Evolutionary conservation across 1,140 invertebrate genomes (phyloP).

Genomic region (Oreohelix idahoensis): DNA sequence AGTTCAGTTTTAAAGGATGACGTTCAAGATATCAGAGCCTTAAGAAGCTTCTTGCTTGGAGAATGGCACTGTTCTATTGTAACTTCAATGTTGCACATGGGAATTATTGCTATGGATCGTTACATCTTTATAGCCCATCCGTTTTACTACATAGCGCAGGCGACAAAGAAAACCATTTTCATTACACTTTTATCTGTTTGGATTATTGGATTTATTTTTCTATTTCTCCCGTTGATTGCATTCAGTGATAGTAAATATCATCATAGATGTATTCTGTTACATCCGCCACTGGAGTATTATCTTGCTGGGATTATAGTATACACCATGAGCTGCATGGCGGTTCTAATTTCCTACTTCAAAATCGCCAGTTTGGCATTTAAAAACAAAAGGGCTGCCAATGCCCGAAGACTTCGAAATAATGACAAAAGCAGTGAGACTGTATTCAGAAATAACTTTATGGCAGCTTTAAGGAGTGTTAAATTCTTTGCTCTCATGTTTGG

Average conservation of each 20-base stretch:
- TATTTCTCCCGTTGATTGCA: neutral
- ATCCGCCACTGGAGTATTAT: neutral
- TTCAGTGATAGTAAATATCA: neutral
- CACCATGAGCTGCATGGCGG: neutral
- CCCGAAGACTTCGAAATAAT: neutral
- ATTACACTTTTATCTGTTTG: neutral
- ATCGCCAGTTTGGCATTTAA: neutral
- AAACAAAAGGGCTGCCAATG: neutral
- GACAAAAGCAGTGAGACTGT: neutral
- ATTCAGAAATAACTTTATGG: neutral
- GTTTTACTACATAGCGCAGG: neutral
- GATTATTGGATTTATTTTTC: neutral
- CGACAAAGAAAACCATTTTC: neutral
- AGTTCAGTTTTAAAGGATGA: too few relatives aligned
- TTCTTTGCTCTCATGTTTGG: conserved; percentile 7
- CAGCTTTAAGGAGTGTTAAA: neutral
- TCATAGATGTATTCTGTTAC: neutral
- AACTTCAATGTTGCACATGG: neutral
- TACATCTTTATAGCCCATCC: neutral
- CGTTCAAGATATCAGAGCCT: too few relatives aligned
- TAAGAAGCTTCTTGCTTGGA: neutral
- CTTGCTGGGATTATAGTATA: neutral
- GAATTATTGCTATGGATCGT: neutral
- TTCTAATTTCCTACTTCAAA: neutral
- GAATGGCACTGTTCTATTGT: neutral